Percentiles rank a stretch among this genome's conserved stretches.
Evolutionary conservation across 1,140 invertebrate species (phyloP).

Genomic region (Sminthurides bifidus): DNA sequence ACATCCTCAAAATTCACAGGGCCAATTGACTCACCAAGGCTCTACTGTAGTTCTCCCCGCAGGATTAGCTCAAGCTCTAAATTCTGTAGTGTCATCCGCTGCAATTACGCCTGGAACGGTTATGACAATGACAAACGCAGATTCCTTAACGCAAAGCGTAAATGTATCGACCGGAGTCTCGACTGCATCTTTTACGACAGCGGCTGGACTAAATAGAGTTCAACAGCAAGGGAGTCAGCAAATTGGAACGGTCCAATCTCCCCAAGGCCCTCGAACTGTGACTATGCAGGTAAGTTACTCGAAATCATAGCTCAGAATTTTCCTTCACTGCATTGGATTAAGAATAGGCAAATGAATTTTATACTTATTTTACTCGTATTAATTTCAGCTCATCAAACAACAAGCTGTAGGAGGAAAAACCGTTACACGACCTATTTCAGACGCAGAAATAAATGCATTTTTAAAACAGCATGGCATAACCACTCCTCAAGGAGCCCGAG

Average conservation of each 20-base stretch:
- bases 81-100: neutral
- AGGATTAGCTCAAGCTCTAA: constrained; percentile 20
- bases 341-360: neutral
- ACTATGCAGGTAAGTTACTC: constrained; percentile 3
- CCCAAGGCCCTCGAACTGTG: neutral
- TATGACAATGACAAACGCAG: neutral
- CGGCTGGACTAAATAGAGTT: neutral
- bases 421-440: constrained; percentile 24
- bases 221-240: neutral
- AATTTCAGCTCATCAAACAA: constrained; percentile 25
- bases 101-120: neutral
- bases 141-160: neutral
- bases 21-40: neutral
- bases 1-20: constrained; percentile 2
- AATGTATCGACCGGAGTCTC: neutral
- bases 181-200: neutral
- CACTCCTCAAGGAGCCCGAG: neutral
- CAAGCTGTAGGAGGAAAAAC: constrained; percentile 28
- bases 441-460: constrained; percentile 23
- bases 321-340: neutral
- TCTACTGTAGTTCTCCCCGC: constrained; percentile 20
- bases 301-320: neutral
- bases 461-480: constrained; percentile 25
- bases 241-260: neutral
- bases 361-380: neutral